These are phyloP conservation scores for Acanthis flammea DNA, from an alignment of 2,797 vertebrate species.

Conservation along the genomic window DNA sequence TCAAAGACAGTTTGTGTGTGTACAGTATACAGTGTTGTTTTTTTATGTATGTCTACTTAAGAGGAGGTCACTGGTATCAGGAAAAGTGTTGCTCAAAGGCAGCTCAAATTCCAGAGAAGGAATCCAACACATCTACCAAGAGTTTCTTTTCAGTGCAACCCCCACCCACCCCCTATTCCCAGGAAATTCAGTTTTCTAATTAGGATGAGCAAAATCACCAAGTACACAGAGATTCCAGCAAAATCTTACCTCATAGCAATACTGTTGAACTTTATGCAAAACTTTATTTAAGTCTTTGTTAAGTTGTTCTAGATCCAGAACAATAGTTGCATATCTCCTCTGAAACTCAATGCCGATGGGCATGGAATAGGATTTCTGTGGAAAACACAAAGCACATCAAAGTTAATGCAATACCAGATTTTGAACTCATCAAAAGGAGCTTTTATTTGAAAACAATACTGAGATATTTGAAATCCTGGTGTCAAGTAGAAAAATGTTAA, in stretches of 20 bases:
- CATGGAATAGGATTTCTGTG: constrained; percentile 95
- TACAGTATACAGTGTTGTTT: not conserved
- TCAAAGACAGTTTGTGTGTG: not conserved
- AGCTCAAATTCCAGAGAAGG: not conserved
- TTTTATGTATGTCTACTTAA: not conserved
- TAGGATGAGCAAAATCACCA: not conserved
- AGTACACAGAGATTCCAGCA: not conserved
- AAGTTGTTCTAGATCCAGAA: constrained; percentile 94
- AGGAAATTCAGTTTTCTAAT: not conserved
- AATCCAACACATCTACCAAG: not conserved
- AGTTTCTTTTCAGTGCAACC: not conserved
- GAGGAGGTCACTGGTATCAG: not conserved
- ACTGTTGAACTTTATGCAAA: constrained; percentile 95
- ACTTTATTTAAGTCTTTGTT: constrained; percentile 99
- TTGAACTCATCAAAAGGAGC: not conserved
- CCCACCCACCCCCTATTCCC: accelerated
- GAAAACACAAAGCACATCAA: constrained; percentile 2
- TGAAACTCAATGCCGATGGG: constrained; percentile 92
- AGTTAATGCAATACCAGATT: not conserved
- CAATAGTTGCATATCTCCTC: constrained; percentile 92
- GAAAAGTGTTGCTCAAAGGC: not conserved
- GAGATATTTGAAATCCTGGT: not conserved
- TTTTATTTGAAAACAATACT: not conserved
- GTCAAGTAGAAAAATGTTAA: not conserved
- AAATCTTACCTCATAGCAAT: constrained; percentile 89